Conservation (phyloP, 2,888 invertebrate species). For the Tenthredo distinguenda region DNA sequence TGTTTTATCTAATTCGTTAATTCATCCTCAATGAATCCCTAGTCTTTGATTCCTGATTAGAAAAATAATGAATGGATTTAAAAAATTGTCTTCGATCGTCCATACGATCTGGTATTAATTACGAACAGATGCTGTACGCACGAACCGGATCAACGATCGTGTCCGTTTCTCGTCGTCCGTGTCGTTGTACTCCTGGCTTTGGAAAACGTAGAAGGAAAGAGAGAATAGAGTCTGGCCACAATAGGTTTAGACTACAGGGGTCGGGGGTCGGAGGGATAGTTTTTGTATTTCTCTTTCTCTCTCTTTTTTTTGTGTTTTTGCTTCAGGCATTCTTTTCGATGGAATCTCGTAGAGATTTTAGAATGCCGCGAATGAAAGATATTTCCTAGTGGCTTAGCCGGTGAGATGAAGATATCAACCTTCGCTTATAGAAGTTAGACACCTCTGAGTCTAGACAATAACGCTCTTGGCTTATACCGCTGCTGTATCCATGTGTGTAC, state of each 20-base stretch:
- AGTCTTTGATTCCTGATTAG: background rate
- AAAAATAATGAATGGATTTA: background rate
- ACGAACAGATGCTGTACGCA: background rate
- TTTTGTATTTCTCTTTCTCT: background rate
- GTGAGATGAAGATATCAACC: slow-evolving; percentile 29
- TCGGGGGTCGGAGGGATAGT: background rate
- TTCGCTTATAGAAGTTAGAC: slow-evolving; percentile 36
- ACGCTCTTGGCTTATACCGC: slow-evolving; percentile 4
- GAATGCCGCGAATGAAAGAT: slow-evolving; percentile 38
- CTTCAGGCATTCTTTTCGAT: background rate
- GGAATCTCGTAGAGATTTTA: background rate
- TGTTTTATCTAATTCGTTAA: background rate
- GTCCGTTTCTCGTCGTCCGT: background rate
- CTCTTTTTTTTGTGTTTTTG: background rate
- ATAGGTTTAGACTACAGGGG: background rate
- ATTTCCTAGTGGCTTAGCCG: slow-evolving; percentile 29
- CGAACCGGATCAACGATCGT: background rate
- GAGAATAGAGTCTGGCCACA: background rate
- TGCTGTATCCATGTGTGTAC: background rate
- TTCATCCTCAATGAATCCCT: background rate
- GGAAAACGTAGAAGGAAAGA: background rate
- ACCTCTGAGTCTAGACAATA: slow-evolving; percentile 39
- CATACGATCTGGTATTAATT: background rate
- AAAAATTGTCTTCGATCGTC: background rate
- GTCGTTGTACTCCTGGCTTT: slow-evolving; percentile 2